phyloP scores from a whole-genome alignment of 2,113 vertebrate species.

The Burhinus bistriatus region DNA sequence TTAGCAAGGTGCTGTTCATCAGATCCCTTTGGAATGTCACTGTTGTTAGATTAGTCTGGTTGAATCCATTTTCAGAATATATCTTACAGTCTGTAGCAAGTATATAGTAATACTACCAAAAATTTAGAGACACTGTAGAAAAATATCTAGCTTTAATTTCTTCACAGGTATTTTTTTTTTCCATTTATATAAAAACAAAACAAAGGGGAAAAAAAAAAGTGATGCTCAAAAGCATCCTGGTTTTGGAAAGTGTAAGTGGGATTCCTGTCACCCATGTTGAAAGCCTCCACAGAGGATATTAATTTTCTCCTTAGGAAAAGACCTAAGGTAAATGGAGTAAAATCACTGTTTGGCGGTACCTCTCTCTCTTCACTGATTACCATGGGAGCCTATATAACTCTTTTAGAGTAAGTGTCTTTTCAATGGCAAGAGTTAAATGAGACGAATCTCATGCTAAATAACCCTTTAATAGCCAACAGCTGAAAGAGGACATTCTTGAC shows the following conservation, averaged over 20 bases:
- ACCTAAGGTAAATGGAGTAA: not conserved
- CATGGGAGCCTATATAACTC: not conserved
- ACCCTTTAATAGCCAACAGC: not conserved
- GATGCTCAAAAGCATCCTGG: not conserved
- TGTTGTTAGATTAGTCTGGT: not conserved
- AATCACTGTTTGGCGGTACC: not conserved
- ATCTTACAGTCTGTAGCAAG: not conserved
- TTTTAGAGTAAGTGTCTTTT: not conserved
- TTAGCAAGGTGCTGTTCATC: not conserved
- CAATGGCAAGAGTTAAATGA: not conserved
- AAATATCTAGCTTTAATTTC: not conserved
- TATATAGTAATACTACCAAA: not conserved
- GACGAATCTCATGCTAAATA: not conserved
- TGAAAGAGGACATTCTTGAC: not conserved
- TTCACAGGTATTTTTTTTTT: not conserved
- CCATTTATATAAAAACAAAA: not conserved
- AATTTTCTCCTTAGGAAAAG: not conserved
- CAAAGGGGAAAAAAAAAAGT: not conserved
- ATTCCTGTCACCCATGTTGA: not conserved
- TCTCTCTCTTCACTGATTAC: not conserved
- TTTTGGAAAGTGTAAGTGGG: not conserved
- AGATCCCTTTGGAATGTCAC: not conserved
- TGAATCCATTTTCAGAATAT: not conserved
- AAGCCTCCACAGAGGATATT: not conserved
- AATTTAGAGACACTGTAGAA: not conserved